Evolutionary conservation across 2,113 vertebrate species (phyloP), one percentile per base, ranked within the genome.

Genomic region (Dolichotis patagonum): DNA sequence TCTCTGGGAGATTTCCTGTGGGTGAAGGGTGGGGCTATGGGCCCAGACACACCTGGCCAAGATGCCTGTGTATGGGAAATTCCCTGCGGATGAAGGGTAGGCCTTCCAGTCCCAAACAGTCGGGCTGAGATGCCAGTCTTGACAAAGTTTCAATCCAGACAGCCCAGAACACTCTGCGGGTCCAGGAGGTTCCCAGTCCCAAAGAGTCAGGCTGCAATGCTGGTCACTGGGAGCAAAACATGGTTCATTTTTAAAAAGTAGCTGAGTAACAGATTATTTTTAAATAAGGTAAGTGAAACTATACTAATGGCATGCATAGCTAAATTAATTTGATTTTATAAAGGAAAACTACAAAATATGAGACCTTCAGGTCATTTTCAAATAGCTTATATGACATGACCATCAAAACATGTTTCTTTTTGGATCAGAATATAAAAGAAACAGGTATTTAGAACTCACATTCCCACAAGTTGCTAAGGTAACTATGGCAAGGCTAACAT

Each of bases 381-480:
- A 83, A 82, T 85, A 95, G 38, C 60, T 49, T 49, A 43, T 95
- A 63, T 87, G 92, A 28, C 95, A 81, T 73, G 7, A 17, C 94
- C 63, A 63, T 78, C 97, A 71, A 71, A 41, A 24, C 22, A 38
- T 10, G 95, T 54, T 0, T 54, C 13, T 11, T 75, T 75, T 77
- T 96, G 8, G 7, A 96, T 49, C 78, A 91, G n/a, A n/a, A 88
- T 77, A 96, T 80, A 87, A 85, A 96, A 97, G 2, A 96, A 1
- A 75, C 13, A 96, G 3, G 93, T 97, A 80, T 96, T 98, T 96
- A 98, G 46, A 93, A 26, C 4, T 78, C 24, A 96, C 77, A 92
- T 84, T 87, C 82, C 89, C 75, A 95, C 81, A 95, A 95, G 73
- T 98, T 97, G 84, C 92, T 95, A 96, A 94, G 80, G 83, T 98